A percentile compares a stretch with the other conserved stretches of the same genome.
phyloP scores from a whole-genome alignment of 2,888 invertebrate species.

The Leptinotarsa juncta region DNA sequence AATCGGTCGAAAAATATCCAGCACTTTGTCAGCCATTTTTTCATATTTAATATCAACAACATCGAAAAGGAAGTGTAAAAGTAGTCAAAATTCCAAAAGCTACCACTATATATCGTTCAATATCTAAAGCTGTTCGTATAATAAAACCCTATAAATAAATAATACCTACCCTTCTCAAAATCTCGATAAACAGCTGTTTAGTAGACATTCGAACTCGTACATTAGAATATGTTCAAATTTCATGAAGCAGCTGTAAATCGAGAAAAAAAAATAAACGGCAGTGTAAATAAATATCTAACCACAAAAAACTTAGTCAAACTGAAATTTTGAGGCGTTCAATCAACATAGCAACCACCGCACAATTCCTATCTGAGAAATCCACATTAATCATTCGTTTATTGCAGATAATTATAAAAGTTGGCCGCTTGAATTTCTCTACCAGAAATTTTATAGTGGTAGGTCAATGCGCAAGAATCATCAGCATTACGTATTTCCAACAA shows the following conservation, averaged over 20 bases:
- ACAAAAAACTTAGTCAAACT: not conserved
- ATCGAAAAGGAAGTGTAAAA: constrained; percentile 14
- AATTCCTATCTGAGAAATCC: not conserved
- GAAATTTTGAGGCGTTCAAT: not conserved
- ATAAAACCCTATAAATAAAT: not conserved
- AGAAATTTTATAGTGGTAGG: not conserved
- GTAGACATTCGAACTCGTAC: not conserved
- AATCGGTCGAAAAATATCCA: constrained; percentile 20
- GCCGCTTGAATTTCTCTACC: not conserved
- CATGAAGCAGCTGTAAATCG: not conserved
- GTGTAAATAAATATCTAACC: not conserved
- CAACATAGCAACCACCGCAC: not conserved
- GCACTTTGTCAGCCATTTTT: constrained; percentile 5
- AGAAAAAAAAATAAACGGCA: not conserved
- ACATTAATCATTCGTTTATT: not conserved
- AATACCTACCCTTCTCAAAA: not conserved
- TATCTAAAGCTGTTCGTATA: constrained; percentile 7
- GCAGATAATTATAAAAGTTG: not conserved
- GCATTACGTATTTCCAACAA: too few relatives aligned
- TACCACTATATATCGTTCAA: not conserved
- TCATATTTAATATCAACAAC: not conserved
- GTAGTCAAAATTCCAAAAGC: constrained; percentile 5
- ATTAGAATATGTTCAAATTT: not conserved
- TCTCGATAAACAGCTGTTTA: not conserved
- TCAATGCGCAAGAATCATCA: not conserved